Evolutionary conservation across 1,140 invertebrate species (phyloP).

Genomic region (Hylaeus anthracinus): DNA sequence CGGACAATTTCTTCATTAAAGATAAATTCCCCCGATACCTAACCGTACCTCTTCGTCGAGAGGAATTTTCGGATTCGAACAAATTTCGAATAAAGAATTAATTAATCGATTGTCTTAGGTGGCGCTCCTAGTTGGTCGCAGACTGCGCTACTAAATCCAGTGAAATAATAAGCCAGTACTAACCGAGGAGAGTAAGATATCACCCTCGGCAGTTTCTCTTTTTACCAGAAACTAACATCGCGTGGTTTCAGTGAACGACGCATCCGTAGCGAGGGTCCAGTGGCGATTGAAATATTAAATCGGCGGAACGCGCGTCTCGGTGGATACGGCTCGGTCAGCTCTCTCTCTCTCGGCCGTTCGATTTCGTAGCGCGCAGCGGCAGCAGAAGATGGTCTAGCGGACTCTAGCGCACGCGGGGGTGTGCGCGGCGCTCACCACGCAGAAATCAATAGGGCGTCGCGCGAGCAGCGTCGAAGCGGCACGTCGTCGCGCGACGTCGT

Average conservation of each 20-base stretch:
- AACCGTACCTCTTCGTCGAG: not conserved
- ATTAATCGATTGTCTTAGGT: too few relatives aligned
- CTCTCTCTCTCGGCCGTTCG: slow-evolving; percentile 18
- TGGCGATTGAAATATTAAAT: slow-evolving; percentile 25
- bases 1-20: not conserved
- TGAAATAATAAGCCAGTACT: too few relatives aligned
- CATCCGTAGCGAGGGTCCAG: not conserved
- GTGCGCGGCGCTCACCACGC: slow-evolving; percentile 64
- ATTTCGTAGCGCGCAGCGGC: slow-evolving; percentile 2
- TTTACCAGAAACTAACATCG: not conserved
- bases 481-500: slow-evolving; percentile 24
- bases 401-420: slow-evolving; percentile 53
- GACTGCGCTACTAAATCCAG: too few relatives aligned
- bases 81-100: too few relatives aligned
- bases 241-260: not conserved
- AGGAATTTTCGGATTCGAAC: not conserved
- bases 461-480: slow-evolving; percentile 42
- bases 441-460: slow-evolving; percentile 72
- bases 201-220: not conserved
- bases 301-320: not conserved
- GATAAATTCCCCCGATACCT: not conserved
- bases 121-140: too few relatives aligned
- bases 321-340: not conserved
- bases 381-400: slow-evolving; percentile 10
- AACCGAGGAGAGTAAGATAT: too few relatives aligned